Percentiles rank a stretch among this genome's conserved stretches.
Evolutionary conservation across 2,888 invertebrate species (phyloP).

Genomic region (Oligia fasciuncula): DNA sequence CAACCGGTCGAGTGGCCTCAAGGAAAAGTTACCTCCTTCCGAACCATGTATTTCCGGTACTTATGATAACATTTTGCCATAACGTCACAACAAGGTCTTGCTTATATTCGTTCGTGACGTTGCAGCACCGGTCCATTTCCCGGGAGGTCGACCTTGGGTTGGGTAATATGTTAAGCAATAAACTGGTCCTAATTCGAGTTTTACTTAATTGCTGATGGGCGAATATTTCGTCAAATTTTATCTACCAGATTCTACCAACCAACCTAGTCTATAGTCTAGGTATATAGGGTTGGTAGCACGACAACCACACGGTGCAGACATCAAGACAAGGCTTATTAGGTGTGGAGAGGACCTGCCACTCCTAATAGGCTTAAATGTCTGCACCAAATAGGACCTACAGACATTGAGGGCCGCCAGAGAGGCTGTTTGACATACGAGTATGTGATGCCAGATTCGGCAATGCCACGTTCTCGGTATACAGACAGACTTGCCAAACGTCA

Average conservation of each 20-base stretch:
- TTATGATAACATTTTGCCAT: conserved; percentile 39
- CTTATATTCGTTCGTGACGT: conserved; percentile 3
- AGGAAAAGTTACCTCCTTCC: conserved; percentile 8
- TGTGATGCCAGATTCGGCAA: background rate
- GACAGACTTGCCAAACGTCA: background rate
- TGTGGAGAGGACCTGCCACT: background rate
- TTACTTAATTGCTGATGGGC: background rate
- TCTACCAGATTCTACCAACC: background rate
- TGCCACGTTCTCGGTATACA: conserved; percentile 9
- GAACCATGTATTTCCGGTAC: conserved; percentile 16
- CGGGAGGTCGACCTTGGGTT: conserved; percentile 16
- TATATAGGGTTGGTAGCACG: background rate
- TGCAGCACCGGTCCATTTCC: conserved; percentile 16
- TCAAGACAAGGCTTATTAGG: background rate
- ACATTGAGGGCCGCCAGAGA: background rate
- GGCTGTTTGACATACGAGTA: background rate
- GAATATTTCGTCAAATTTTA: background rate
- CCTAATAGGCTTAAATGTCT: background rate
- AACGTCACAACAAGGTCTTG: conserved; percentile 41
- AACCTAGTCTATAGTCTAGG: background rate
- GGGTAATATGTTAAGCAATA: conserved; percentile 1
- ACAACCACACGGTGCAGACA: background rate
- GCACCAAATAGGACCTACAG: background rate
- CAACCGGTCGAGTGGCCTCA: background rate
- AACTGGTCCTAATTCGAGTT: conserved; percentile 22